Conservation (phyloP, 64 coral and sea anemone genomes). For the Actinia equina region DNA sequence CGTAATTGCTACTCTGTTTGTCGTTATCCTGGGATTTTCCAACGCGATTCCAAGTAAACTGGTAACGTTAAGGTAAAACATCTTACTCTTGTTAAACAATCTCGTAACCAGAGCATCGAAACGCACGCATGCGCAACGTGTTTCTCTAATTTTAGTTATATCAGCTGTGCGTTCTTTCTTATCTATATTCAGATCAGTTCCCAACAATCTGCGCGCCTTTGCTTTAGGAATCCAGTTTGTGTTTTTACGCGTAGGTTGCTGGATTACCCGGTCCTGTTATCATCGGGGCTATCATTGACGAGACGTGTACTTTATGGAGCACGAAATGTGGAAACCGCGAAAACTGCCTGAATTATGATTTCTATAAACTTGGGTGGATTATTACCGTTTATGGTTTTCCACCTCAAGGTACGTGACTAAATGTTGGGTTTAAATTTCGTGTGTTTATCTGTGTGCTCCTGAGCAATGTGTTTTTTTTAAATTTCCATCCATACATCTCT, state of each 20-base stretch:
- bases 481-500: no score
- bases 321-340: conserved; percentile 30
- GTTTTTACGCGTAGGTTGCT: conserved; percentile 24
- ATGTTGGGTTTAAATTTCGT: no score
- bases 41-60: conserved; percentile 39
- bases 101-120: no score
- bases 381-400: neutral
- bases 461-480: no score
- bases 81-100: no score
- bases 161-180: no score
- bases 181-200: conserved; percentile 32
- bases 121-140: no score
- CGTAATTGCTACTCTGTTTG: neutral
- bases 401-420: neutral
- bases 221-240: conserved; percentile 52
- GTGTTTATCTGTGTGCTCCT: no score
- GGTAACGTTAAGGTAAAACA: conserved; percentile 28
- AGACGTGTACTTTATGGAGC: conserved; percentile 37
- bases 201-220: conserved; percentile 43
- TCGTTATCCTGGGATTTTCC: neutral
- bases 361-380: conserved; percentile 10
- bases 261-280: conserved; percentile 23
- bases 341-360: conserved; percentile 42
- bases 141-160: no score
- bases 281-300: conserved; percentile 45